Evolutionary conservation across 2,888 invertebrate species (phyloP).

Genomic region (Zaprionus lineosus): DNA sequence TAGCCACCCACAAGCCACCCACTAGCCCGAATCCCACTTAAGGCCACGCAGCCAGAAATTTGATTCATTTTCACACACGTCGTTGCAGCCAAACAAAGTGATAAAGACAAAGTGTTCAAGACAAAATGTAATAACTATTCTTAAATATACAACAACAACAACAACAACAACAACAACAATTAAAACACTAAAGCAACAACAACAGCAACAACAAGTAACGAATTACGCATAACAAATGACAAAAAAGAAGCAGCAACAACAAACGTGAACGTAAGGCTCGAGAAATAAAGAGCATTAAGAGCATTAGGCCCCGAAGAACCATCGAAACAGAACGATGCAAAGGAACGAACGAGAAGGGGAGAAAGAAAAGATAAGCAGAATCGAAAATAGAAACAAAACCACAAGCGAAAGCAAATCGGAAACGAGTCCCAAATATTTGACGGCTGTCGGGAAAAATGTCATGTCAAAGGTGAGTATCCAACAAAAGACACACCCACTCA

Average conservation of each 20-base stretch:
- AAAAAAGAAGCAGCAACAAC: no score
- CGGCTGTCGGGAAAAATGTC: slow-evolving; percentile 37
- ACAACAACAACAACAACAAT: slow-evolving; percentile 39
- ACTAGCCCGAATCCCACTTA: no score
- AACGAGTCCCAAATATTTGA: slow-evolving; percentile 33
- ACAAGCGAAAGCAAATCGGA: slow-evolving; percentile 1
- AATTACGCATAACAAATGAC: no score
- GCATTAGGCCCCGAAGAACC: no score
- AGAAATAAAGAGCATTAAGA: no score
- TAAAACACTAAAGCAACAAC: slow-evolving; percentile 21
- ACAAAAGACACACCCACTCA: slow-evolving; percentile 45
- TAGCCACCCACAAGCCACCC: no score
- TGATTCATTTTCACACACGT: slow-evolving; percentile 48
- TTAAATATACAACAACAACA: slow-evolving; percentile 39
- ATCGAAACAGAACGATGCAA: slow-evolving; percentile 13
- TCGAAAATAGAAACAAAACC: slow-evolving; percentile 5
- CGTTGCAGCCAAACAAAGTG: slow-evolving; percentile 69
- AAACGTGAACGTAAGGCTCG: no score
- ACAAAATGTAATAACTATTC: slow-evolving; percentile 68
- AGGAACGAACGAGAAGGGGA: not conserved
- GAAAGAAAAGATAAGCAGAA: not conserved
- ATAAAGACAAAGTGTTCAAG: slow-evolving; percentile 76
- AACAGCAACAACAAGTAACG: slow-evolving; percentile 14
- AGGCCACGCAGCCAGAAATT: slow-evolving; percentile 49
- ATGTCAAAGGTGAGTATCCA: slow-evolving; percentile 67